phyloP scores from a whole-genome alignment of 2,888 invertebrate species.

The Andricus quercusramuli region DNA sequence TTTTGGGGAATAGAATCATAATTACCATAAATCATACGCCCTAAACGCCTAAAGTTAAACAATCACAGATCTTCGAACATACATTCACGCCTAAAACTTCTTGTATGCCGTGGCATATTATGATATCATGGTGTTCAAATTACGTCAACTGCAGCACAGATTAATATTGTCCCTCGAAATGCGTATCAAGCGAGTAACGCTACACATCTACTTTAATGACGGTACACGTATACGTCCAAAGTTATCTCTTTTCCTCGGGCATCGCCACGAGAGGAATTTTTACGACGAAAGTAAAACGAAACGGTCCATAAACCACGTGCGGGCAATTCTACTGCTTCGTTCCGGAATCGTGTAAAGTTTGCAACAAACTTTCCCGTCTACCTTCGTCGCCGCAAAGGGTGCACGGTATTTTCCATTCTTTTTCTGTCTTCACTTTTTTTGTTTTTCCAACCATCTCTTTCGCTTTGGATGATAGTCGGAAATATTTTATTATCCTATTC shows the following conservation, averaged over 20 bases:
- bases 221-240: not conserved
- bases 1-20: too few species aligned
- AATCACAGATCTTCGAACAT: conserved; percentile 7
- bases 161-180: conserved; percentile 21
- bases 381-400: conserved; percentile 25
- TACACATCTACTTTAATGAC: conserved; percentile 27
- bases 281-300: conserved; percentile 70
- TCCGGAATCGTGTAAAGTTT: conserved; percentile 61
- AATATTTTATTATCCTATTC: conserved; percentile 25
- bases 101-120: conserved; percentile 4
- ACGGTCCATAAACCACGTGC: conserved; percentile 66
- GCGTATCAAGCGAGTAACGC: conserved; percentile 19
- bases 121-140: conserved; percentile 6
- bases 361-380: conserved; percentile 59
- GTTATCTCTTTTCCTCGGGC: conserved; percentile 39
- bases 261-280: conserved; percentile 62
- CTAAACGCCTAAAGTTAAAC: too few species aligned
- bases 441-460: not conserved
- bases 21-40: too few species aligned
- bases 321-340: conserved; percentile 56
- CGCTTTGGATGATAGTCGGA: not conserved
- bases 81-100: not conserved
- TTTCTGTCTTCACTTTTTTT: conserved; percentile 27
- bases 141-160: conserved; percentile 21
- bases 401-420: conserved; percentile 13